Percentiles rank a stretch among this genome's conserved stretches.
Evolutionary conservation across 2,113 vertebrate species (phyloP).

Genomic region (Hemicordylus capensis): DNA sequence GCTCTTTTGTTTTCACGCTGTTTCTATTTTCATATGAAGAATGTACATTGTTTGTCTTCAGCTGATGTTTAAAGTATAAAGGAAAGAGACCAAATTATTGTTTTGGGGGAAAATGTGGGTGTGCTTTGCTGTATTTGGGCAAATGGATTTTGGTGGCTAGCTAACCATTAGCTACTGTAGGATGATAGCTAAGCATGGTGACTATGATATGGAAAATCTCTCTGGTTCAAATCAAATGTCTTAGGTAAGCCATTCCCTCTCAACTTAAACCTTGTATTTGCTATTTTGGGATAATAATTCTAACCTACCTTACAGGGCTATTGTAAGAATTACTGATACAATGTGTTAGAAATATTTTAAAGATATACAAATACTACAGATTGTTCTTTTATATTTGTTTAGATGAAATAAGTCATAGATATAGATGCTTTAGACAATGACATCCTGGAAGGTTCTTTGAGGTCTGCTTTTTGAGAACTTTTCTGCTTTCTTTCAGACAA

Average conservation of each 20-base stretch:
- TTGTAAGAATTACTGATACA: no score
- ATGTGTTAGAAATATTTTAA: no score
- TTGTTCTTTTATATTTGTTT: no score
- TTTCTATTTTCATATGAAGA: background rate
- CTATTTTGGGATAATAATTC: background rate
- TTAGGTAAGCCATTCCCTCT: background rate
- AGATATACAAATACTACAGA: background rate
- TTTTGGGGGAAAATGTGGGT: background rate
- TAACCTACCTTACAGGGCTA: background rate
- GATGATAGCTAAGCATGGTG: background rate
- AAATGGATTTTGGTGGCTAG: background rate
- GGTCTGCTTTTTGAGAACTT: background rate
- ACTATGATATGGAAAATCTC: background rate
- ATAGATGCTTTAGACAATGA: background rate
- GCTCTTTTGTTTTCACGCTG: background rate
- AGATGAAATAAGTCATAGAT: no score
- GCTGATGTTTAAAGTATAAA: background rate
- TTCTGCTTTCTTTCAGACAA: background rate
- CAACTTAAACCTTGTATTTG: background rate
- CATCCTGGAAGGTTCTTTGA: background rate
- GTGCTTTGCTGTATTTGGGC: background rate
- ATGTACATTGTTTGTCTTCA: background rate
- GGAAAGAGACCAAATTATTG: background rate
- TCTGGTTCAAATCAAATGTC: background rate
- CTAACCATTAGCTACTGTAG: background rate